phyloP scores from a whole-genome alignment of 2,113 vertebrate species.

The Speoplatyrhinus poulsoni region DNA sequence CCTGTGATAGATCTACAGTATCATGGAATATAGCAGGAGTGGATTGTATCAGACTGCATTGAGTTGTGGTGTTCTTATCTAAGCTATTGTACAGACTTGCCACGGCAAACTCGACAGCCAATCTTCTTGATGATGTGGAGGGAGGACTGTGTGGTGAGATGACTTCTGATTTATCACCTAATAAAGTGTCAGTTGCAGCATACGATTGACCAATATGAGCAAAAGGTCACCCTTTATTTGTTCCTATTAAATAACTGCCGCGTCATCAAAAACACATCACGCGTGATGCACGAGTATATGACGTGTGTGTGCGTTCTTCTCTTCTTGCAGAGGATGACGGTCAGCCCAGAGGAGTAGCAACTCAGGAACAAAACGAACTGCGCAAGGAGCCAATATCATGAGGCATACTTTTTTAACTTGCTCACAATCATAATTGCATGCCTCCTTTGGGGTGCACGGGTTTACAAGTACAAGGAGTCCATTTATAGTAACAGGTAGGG shows the following conservation, averaged over 20 bases:
- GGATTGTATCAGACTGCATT: not conserved
- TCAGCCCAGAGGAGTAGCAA: conserved; percentile 76
- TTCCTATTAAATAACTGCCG: not conserved
- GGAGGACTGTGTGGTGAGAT: conserved; percentile 87
- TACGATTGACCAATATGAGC: too few relatives aligned
- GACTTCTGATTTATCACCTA: not conserved
- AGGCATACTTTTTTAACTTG: conserved; percentile 64
- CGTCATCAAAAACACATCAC: not conserved
- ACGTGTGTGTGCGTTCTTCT: conserved; percentile 44
- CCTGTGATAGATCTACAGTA: too few relatives aligned
- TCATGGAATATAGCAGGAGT: too few relatives aligned
- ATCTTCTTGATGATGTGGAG: conserved; percentile 91
- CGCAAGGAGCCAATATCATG: conserved; percentile 81
- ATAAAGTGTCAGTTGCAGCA: not conserved
- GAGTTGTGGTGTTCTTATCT: conserved; percentile 52
- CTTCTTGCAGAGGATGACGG: conserved; percentile 81
- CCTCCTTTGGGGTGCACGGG: not conserved
- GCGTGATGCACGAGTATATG: not conserved
- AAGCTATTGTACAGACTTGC: conserved; percentile 76
- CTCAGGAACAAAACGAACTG: conserved; percentile 74
- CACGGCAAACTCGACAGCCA: conserved; percentile 90
- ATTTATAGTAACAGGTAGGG: too few relatives aligned
- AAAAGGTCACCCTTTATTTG: too few relatives aligned
- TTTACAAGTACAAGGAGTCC: not conserved
- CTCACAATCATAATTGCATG: not conserved